Percentiles rank a stretch among this genome's conserved stretches.
phyloP scores from a whole-genome alignment of 2,888 invertebrate genomes.

The Caenorhabditis sp. region DNA sequence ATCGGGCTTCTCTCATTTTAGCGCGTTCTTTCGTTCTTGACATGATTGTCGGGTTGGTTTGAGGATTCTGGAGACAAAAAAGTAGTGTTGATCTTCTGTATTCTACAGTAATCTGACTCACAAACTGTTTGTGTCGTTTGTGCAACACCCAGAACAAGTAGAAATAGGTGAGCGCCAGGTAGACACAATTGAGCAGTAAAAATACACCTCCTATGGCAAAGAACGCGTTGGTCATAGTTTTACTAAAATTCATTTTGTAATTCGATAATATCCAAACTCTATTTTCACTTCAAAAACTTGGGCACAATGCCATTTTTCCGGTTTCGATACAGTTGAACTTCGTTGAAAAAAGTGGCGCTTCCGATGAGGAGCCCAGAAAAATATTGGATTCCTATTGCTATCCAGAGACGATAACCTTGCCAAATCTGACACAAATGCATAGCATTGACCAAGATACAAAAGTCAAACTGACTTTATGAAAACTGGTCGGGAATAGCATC shows the following conservation, averaged over 20 bases:
- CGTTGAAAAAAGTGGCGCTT: constrained; percentile 32
- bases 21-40: constrained; percentile 17
- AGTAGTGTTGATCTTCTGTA: background rate
- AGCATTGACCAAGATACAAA: background rate
- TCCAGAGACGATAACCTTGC: constrained; percentile 20
- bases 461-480: constrained; percentile 22
- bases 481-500: constrained; percentile 40
- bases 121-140: constrained; percentile 9
- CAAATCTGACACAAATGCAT: constrained; percentile 30
- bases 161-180: constrained; percentile 25
- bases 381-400: constrained; percentile 43
- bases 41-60: background rate
- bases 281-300: constrained; percentile 45
- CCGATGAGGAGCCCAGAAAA: constrained; percentile 22
- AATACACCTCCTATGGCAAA: constrained; percentile 46
- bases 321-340: constrained; percentile 26
- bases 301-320: constrained; percentile 33
- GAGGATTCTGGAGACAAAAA: background rate
- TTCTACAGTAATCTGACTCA: background rate
- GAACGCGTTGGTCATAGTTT: constrained; percentile 31
- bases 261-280: background rate
- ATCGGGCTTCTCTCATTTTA: constrained; percentile 25
- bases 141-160: constrained; percentile 37
- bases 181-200: constrained; percentile 20
- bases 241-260: constrained; percentile 1